A percentile compares a stretch with the other conserved stretches of the same genome.
Evolutionary conservation across 2,113 vertebrate genomes (phyloP).

Genomic region (Sterna hirundo): DNA sequence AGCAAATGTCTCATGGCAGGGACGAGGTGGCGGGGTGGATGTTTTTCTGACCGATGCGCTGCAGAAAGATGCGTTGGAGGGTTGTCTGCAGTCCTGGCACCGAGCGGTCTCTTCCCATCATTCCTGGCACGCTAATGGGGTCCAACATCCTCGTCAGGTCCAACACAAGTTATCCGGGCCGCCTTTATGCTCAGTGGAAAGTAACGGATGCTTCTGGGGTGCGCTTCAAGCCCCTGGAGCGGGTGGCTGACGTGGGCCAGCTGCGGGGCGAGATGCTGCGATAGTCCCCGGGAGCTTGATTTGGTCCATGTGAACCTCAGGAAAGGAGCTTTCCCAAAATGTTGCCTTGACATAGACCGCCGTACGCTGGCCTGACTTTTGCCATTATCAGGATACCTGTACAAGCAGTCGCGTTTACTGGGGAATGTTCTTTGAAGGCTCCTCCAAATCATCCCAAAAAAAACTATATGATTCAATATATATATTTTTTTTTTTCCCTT

Average conservation of each 20-base stretch:
- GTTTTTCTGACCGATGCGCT: neutral
- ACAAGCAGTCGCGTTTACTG: neutral
- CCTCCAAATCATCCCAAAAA: neutral
- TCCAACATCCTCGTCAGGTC: neutral
- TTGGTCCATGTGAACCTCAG: neutral
- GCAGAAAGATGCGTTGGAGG: neutral
- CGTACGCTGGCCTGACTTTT: accelerated
- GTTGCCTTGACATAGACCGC: accelerated
- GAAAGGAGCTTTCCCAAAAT: neutral
- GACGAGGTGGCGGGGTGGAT: neutral
- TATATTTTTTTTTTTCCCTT: neutral
- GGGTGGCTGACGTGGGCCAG: neutral
- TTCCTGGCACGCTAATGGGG: neutral
- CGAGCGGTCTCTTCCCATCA: accelerated
- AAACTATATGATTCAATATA: accelerated
- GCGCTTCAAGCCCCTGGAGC: neutral
- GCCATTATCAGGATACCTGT: neutral
- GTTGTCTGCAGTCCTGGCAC: neutral
- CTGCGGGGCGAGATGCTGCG: neutral
- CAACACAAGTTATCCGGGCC: neutral
- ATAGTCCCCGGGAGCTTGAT: accelerated
- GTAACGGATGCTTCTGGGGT: accelerated
- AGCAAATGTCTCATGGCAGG: neutral
- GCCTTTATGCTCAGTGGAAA: neutral
- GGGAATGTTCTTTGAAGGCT: neutral